Conservation (phyloP, 2,113 vertebrate genomes). For the Isichthys henryi region DNA sequence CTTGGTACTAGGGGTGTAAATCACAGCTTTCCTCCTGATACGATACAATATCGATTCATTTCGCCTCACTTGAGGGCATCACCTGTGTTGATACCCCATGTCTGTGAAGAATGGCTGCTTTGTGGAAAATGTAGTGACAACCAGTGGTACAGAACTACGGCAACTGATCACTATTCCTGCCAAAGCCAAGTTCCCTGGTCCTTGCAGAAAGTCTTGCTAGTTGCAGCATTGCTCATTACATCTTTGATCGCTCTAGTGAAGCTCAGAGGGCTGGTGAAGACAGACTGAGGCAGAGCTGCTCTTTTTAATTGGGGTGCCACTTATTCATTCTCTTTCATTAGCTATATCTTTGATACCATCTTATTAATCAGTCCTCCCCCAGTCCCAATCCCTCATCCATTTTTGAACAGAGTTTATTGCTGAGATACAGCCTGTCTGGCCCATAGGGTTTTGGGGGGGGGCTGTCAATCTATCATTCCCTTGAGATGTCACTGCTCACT, state of each 20-base stretch:
- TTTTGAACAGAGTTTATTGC: background rate
- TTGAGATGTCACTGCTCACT: background rate
- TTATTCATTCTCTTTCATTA: slow-evolving; percentile 7
- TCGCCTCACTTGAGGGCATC: background rate
- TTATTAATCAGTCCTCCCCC: background rate
- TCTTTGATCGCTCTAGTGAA: background rate
- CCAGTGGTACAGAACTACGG: background rate
- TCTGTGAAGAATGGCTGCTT: background rate
- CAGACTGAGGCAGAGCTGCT: background rate
- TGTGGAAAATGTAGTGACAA: background rate
- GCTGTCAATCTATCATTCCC: background rate
- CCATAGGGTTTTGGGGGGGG: background rate
- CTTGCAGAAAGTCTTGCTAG: background rate
- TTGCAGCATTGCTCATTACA: background rate
- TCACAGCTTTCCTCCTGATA: no score
- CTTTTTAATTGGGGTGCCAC: background rate
- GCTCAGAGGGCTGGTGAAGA: background rate
- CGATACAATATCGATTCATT: background rate
- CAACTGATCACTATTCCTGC: background rate
- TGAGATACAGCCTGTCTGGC: background rate
- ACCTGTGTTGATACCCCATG: background rate
- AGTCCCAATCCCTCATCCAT: background rate
- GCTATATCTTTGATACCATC: no score
- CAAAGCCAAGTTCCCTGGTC: background rate
- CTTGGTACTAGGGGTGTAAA: background rate